phyloP scores from a whole-genome alignment of 2,888 invertebrate genomes.

The Athripsodes cinereus region DNA sequence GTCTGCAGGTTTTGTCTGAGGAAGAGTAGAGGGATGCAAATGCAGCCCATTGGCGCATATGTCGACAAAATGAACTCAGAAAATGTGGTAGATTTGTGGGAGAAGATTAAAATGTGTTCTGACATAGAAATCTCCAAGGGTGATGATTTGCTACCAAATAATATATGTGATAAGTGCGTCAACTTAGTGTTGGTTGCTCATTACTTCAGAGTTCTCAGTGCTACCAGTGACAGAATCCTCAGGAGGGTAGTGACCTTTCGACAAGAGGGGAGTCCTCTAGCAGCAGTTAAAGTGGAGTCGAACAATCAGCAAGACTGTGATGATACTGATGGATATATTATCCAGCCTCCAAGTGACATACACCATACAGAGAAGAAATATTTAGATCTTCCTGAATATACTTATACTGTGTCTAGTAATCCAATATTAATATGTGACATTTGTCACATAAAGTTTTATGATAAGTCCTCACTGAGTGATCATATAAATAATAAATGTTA shows the following conservation, averaged over 20 bases:
- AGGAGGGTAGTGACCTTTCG: neutral
- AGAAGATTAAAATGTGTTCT: neutral
- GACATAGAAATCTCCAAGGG: neutral
- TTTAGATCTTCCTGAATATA: too few species aligned
- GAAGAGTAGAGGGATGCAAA: neutral
- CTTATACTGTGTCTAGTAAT: too few species aligned
- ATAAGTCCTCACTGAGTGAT: too few species aligned
- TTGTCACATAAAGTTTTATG: too few species aligned
- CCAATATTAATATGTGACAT: too few species aligned
- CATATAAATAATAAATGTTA: neutral
- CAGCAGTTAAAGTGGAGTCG: too few species aligned
- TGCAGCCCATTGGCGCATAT: neutral
- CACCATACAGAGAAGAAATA: neutral
- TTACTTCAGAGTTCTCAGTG: constrained; percentile 4
- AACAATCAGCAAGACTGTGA: neutral
- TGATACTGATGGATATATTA: neutral
- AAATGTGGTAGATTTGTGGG: neutral
- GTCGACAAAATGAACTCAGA: neutral
- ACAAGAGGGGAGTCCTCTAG: neutral
- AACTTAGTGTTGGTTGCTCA: constrained; percentile 2
- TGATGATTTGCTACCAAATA: constrained; percentile 4
- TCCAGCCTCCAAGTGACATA: neutral
- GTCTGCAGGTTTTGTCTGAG: neutral
- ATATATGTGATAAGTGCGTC: constrained; percentile 10
- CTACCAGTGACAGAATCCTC: constrained; percentile 4